Percentiles rank a stretch among this genome's conserved stretches.
These are phyloP conservation scores for Eupithecia centaureata DNA, from an alignment of 2,888 invertebrate species.

Conservation along the genomic window DNA sequence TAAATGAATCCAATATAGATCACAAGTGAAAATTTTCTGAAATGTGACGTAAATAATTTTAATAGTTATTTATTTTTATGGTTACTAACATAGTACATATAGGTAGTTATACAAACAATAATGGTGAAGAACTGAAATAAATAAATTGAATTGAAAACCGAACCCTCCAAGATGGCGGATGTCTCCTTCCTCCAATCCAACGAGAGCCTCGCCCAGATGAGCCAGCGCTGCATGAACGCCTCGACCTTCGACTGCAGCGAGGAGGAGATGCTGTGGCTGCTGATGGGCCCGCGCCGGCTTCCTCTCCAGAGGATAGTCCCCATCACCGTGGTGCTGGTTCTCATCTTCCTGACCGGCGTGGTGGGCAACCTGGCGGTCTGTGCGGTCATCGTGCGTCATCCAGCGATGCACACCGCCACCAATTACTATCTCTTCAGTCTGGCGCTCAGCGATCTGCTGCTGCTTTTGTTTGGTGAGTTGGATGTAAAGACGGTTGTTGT, in stretches of 20 bases:
- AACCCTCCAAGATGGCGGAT: conserved; percentile 54
- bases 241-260: conserved; percentile 83
- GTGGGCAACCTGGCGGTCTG: conserved; percentile 94
- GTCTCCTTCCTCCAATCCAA: conserved; percentile 60
- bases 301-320: conserved; percentile 83
- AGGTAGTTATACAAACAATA: too few relatives aligned
- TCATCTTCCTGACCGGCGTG: conserved; percentile 92
- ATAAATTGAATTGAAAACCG: not conserved
- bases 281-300: conserved; percentile 86
- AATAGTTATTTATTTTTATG: too few relatives aligned
- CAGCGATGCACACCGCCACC: conserved; percentile 94
- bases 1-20: not conserved
- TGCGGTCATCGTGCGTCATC: conserved; percentile 91
- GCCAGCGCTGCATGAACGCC: conserved; percentile 72
- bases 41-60: too few relatives aligned
- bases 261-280: conserved; percentile 83
- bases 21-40: not conserved
- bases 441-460: conserved; percentile 92
- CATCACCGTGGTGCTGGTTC: conserved; percentile 87
- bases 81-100: too few relatives aligned
- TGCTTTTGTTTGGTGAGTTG: conserved; percentile 92
- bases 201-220: conserved; percentile 60
- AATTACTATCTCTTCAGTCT: conserved; percentile 96
- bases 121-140: too few relatives aligned
- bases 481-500: not conserved